Base-by-base conservation (phyloP, 2,797 vertebrate genomes). In the Centroberyx gerrardi region DNA sequence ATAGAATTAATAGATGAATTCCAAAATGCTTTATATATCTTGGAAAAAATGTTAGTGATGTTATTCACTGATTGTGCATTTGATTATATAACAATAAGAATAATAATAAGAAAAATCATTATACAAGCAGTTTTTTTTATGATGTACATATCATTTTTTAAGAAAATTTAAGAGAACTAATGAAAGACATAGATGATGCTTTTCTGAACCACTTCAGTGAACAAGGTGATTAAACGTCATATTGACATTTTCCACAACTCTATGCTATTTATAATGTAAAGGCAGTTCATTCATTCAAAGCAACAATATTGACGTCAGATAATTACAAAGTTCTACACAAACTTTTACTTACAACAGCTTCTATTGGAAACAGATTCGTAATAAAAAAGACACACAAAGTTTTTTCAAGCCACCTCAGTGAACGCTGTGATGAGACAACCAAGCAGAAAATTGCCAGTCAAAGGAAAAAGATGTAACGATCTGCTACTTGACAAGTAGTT, bases 271-370 rank as follows among this genome's bases (percentile, higher is more conserved):
- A 66, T 60, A 60, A 76, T 72, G 55, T 67, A 72, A 74, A 72
- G 74, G 29, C 73, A 61, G 78, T 75, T 85, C 86, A 68, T 65
- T 75, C 76, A 33, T 54, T 77, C 64, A 63, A 31, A 70, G 61
- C 44, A 61, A 76, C 62, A 83, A 70, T 71, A 83, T 31, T 74
- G 66, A 66, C 85, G 80, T 84, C 71, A 78, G 77, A 84, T 70
- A 87, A 88, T 89, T 88, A 88, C 49, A 87, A 88, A 89, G 81
- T 88, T 87, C 66, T 68, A 72, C 51, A 60, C 77, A 84, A 89
- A 84, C 81, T 88, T 87, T 80, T 86, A 83, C 88, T 86, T 81
- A 67, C 53, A 60, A 75, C 74, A 55, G 60, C 56, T 72, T 27
- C 27, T 44, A 70, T 62, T 53, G 72, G 54, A 58, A 55, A 62